A percentile compares a stretch with the other conserved stretches of the same genome.
Evolutionary conservation across 2,797 vertebrate genomes (phyloP).

Genomic region (Ctenopoma kingsleyae): DNA sequence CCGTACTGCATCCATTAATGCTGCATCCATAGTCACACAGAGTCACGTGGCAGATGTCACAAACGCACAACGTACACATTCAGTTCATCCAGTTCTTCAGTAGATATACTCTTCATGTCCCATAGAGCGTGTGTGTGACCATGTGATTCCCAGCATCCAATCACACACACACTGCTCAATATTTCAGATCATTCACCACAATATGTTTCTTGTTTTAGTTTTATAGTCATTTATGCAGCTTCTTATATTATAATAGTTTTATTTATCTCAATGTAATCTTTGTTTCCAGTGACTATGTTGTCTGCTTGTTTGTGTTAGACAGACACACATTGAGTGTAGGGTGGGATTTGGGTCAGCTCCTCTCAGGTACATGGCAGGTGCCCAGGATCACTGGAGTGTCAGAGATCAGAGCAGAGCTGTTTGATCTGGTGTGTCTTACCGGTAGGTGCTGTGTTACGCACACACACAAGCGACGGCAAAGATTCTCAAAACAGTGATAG

Average conservation of each 20-base stretch:
- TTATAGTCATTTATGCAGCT: no score
- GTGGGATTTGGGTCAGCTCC: conserved; percentile 9
- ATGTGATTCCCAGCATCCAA: conserved; percentile 36
- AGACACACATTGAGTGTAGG: neutral
- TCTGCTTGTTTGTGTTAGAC: neutral
- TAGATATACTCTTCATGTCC: no score
- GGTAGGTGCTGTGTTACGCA: conserved; percentile 42
- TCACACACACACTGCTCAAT: neutral
- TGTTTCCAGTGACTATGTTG: no score
- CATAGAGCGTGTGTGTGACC: conserved; percentile 7
- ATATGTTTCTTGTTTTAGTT: no score
- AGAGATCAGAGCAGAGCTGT: conserved; percentile 39
- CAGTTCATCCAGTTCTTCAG: no score
- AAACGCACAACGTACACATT: no score
- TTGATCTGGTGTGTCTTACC: conserved; percentile 47
- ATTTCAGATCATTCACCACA: no score
- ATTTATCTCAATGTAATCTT: no score
- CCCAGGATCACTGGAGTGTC: conserved; percentile 26
- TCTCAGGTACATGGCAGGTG: conserved; percentile 34
- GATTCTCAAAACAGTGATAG: conserved; percentile 63
- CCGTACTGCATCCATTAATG: neutral
- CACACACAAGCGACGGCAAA: conserved; percentile 40
- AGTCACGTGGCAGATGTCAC: no score
- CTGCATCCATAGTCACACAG: neutral
- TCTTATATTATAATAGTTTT: no score